Base-by-base conservation (phyloP, 2,888 invertebrate genomes). In the Nemoura dubitans region DNA sequence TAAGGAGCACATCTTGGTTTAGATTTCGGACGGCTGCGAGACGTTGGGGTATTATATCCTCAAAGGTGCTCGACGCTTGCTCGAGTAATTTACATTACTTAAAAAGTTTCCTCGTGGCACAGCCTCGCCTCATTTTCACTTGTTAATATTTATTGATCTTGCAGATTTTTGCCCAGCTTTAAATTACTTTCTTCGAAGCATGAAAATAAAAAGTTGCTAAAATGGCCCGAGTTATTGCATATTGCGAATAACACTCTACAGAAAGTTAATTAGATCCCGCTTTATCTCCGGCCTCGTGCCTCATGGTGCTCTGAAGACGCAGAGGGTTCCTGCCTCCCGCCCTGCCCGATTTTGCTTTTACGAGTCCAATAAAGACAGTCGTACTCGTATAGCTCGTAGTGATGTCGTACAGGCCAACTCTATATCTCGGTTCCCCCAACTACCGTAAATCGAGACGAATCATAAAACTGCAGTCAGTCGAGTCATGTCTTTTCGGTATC, bases 251-350 rank as follows among this genome's bases (percentile, higher is more conserved):
- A 78, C 78, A 78, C 25, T 78, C 28, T 28, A 5, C 27, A 78
- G 78, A 78, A 78, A 78, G 78, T 78, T 78, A 78, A 78, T 78
- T 78, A 28, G 78, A 78, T 78, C 25, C 25, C n/a, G 78, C 78
- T 78, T 78, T 27, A 78, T 28, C n/a, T 59, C 59, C 14, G 78
- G 28, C 27, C 25, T 28, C 26, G 0, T 78, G 28, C 21, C 1
- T 10, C 21, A 21, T 21, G 21, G 59, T 21, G 59, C 21, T 59
- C 21, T n/a, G n/a, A n/a, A n/a, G 59, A 59, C 59, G 14, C 1
- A 36, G 36, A 10, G 10, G 5, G 36, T 36, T 36, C 16, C 59
- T 59, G 6, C 59, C 1, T n/a, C 14, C 59, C 59, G 59, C 14
- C 2, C 59, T 3, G 59, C 59, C 21, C 21, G 59, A 59, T 59